Evolutionary conservation across 2,888 invertebrate species (phyloP).

Genomic region (Alloplasta piceator): DNA sequence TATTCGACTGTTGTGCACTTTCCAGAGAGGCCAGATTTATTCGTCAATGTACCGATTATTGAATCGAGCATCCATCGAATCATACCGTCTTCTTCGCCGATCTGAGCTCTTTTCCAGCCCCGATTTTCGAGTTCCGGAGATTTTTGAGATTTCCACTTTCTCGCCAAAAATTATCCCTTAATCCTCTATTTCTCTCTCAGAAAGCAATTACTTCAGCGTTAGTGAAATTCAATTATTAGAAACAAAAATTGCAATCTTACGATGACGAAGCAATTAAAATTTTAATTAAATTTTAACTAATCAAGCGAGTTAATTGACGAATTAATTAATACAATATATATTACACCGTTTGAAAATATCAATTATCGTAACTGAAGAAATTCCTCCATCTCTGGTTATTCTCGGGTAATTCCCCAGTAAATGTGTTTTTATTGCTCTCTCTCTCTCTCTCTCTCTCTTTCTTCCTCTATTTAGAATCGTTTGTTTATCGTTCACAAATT

Average conservation of each 20-base stretch:
- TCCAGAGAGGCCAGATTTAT: constrained; percentile 14
- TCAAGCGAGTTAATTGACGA: too few species aligned
- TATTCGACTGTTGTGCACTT: not conserved
- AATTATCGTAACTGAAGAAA: too few species aligned
- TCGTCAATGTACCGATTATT: constrained; percentile 75
- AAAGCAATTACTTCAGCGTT: too few species aligned
- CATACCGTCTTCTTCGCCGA: constrained; percentile 73
- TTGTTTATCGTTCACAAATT: constrained; percentile 36
- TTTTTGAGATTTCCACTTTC: not conserved
- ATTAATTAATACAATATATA: too few species aligned
- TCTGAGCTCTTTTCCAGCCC: not conserved
- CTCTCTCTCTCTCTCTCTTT: constrained; percentile 24
- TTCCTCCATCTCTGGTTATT: too few species aligned
- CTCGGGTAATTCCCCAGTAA: too few species aligned
- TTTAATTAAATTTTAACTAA: too few species aligned
- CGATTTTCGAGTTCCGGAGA: too few species aligned
- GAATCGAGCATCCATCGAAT: constrained; percentile 77
- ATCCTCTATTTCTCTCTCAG: too few species aligned
- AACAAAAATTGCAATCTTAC: not conserved
- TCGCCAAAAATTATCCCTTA: too few species aligned
- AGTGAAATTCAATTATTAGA: not conserved
- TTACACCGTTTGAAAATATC: too few species aligned
- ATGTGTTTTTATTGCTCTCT: constrained; percentile 5
- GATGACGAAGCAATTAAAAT: too few species aligned
- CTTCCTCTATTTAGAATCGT: not conserved